These are phyloP conservation scores for Aramus guarauna DNA, from an alignment of 2,113 vertebrate species.

Conservation along the genomic window DNA sequence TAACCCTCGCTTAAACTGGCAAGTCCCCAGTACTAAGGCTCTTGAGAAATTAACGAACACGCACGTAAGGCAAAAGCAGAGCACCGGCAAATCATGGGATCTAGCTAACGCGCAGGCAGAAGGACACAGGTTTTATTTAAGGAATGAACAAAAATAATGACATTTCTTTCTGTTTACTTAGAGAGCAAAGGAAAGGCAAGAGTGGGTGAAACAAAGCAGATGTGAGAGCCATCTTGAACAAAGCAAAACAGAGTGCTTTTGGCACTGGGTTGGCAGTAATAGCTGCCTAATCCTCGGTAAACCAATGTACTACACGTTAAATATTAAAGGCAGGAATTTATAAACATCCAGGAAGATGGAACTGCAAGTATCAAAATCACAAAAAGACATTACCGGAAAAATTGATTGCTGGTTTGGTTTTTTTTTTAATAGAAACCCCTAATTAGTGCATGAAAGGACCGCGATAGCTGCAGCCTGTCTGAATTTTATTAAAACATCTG, in stretches of 20 bases:
- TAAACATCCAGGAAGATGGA: background rate
- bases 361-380: background rate
- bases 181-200: background rate
- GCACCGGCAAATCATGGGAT: background rate
- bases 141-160: background rate
- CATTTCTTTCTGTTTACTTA: background rate
- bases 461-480: conserved; percentile 17
- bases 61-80: background rate
- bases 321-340: background rate
- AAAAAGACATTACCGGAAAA: conserved; percentile 3
- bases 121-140: background rate
- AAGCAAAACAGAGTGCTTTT: background rate
- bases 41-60: background rate
- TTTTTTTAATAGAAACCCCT: background rate
- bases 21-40: background rate
- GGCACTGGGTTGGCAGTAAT: background rate
- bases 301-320: background rate
- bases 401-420: background rate
- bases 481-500: conserved; percentile 57
- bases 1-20: background rate
- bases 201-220: background rate
- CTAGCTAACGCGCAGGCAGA: background rate
- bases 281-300: background rate
- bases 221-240: background rate
- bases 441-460: conserved; percentile 43